Evolutionary conservation across 2,113 vertebrate genomes (phyloP), one percentile per base, ranked within the genome.

Genomic region (Anoura caudifer): DNA sequence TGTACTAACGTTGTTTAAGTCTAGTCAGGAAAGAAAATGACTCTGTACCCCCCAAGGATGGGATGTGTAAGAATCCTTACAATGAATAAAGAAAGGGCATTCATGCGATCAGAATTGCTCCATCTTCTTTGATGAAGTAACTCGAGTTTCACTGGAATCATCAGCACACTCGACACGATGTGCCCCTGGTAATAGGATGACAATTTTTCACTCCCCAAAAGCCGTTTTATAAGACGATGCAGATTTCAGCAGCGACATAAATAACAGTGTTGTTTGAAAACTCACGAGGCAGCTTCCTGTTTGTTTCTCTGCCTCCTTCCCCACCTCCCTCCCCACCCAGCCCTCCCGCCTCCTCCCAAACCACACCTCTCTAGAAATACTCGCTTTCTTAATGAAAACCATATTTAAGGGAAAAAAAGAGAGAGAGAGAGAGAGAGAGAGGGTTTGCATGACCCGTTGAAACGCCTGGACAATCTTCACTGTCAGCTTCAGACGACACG

Each of bases 291-390:
- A 1, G 93, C 94, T 97, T 97, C 97, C 94, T 93, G 12, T 96
- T 96, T 96, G 31, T 96, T 96, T 96, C 97, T 94, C 72, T 94
- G 91, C 94, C 61, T 63, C 77, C 47, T 5, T 26, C 43, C 43
- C 85, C 0, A 22, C 84, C 87, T 50, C 38, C 47, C 81, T 26
- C 10, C 86, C n/a, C 86, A 4, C 54, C 47, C 63, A 9, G 3
- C n/a, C 77, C 96, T 84, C 97, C 94, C 96, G 97, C 98, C 97
- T 98, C 97, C 96, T 91, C 91, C 98, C 82, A 96, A 98, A 95
- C 98, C 98, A 98, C 98, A 98, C 98, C 98, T 98, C 98, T 98
- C 98, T 97, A 98, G 98, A 98, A 98, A 98, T 98, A 98, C 98
- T 98, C 95, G 86, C 97, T 97, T 98, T 98, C 97, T 98, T 98